Evolutionary conservation across 2,113 vertebrate species (phyloP), one percentile per base, ranked within the genome.

Genomic region (Thalassoma bifasciatum): DNA sequence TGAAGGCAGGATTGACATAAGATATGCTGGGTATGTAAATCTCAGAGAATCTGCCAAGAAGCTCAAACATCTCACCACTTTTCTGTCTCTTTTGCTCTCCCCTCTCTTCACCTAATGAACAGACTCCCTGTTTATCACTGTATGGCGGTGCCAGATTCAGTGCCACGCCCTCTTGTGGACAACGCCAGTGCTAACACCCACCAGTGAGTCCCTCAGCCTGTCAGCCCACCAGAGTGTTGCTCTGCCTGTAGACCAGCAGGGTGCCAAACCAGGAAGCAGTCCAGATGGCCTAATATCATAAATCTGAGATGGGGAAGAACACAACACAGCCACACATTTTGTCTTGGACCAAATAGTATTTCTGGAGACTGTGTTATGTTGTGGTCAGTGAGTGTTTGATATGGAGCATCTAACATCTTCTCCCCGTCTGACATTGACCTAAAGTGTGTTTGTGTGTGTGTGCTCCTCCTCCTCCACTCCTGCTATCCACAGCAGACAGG

Each of bases 111-210:
- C 62, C 49, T 67, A 65, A 84, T 86, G 66, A 86, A 86, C 86
- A 89, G 90, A 81, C 76, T 83, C 82, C 89, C 85, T 91, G 86
- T 85, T 87, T 75, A 76, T 88, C 86, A 82, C 83, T 84, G 85
- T 83, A 83, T 19, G 71, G 85, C 63, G 26, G 87, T 85, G 85
- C 89, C 88, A 91, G 87, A 89, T 77, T 79, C 83, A 82, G 88
- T 86, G 81, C 79, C 86, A 80, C 71, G 64, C 89, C 86, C 88
- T 88, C 89, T 78, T 74, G 89, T 88, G 91, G 86, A 89, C 77
- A 62, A 80, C 79, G 63, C 84, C 82, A 89, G 86, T 69, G 77
- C 72, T 70, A 79, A 81, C 78, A 76, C 72, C 83, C 68, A 83
- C 46, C 72, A 71, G 79, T 79, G 81, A 76, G 76, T 67, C 56